Base-by-base conservation (phyloP, 2,797 vertebrate genomes). In the Paguma larvata region DNA sequence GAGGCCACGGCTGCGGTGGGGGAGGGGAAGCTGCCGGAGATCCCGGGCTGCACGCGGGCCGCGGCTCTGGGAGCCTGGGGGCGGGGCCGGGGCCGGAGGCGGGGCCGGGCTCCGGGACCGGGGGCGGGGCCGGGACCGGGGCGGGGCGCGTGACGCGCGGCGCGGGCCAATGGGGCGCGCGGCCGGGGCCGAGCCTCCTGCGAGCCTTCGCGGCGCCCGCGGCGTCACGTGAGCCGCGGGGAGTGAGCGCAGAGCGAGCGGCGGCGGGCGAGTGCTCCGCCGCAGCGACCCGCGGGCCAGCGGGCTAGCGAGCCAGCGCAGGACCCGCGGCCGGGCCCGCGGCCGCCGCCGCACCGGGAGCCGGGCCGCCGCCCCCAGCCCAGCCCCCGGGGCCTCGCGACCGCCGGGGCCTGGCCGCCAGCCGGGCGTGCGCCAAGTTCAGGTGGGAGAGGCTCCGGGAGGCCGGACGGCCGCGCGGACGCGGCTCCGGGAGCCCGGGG, bases 171-270 rank as follows among this genome's bases (percentile, higher is more conserved):
- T 99, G 95, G 97, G 96, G 97, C 77, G 46, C 83, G 98, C 94
- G 98, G 98, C 97, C 98, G 93, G 97, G 99, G 99, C 99, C 99
- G 99, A 99, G 99, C 99, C 99, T 99, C 99, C 99, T 99, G 95
- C 98, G 98, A 98, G 97, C 99, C 99, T 99, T 98, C 99, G 98
- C 98, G 98, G 89, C 98, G 96, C 97, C 98, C 97, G 97, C 97
- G 67, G 98, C 97, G 96, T 98, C 98, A 96, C 97, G 97, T 98
- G 97, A 97, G 89, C 87, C 19, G 86, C 87, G 5, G 19, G 82
- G 87, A 91, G 86, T 44, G 96, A 96, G 94, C 79, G 68, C 89
- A 11, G 72, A 48, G 95, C 7, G 44, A 73, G 56, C 72, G 9
- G 65, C 89, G 62, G 93, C 94, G 63, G 89, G 79, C 38, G 2